These are phyloP conservation scores for Ellobius talpinus DNA, from an alignment of 2,113 vertebrate species.

Conservation along the genomic window DNA sequence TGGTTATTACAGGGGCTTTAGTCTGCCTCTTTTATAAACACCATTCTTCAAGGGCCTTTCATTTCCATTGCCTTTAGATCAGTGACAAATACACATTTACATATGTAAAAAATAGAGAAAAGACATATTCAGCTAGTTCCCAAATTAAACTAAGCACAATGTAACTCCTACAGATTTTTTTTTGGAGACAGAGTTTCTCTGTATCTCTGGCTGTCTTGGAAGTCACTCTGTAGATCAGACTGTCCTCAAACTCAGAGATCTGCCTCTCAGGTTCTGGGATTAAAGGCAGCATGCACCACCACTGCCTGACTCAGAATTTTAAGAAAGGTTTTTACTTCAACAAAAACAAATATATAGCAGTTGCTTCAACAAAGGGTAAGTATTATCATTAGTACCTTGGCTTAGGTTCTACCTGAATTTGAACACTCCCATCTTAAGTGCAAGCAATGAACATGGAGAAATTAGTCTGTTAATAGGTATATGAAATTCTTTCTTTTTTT, in stretches of 20 bases:
- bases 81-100: constrained; percentile 13
- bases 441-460: background rate
- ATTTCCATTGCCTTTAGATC: background rate
- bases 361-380: constrained; percentile 6
- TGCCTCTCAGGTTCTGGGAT: background rate
- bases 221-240: background rate
- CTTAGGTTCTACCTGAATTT: background rate
- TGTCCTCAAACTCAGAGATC: background rate
- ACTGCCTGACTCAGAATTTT: background rate
- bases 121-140: constrained; percentile 9
- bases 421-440: background rate
- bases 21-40: background rate
- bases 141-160: constrained; percentile 27
- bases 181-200: background rate
- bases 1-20: background rate
- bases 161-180: background rate
- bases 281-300: background rate
- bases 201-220: background rate
- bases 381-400: background rate
- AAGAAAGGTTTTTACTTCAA: background rate
- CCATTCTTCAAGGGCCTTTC: background rate
- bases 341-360: background rate
- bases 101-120: constrained; percentile 4
- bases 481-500: background rate
- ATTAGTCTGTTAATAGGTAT: background rate